Evolutionary conservation across 2,113 vertebrate genomes (phyloP), one percentile per base, ranked within the genome.

Genomic region (Phodopus roborovskii): DNA sequence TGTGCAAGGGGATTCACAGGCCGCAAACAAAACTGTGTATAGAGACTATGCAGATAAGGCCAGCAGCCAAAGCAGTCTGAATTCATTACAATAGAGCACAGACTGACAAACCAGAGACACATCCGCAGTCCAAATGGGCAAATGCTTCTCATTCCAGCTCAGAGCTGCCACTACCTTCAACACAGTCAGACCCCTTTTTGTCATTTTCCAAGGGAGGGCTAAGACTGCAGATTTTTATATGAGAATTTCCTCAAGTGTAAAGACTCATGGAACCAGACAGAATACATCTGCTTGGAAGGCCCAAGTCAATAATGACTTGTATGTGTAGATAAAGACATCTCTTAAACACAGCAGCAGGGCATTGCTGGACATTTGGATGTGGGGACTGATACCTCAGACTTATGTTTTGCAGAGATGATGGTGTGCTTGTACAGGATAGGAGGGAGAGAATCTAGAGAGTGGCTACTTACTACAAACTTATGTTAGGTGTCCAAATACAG

Each of bases 191-290:
- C 48, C 56, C 56, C 7, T 74, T 84, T 89, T 70, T 84, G 12
- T 94, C 71, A 36, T 85, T 95, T 83, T 85, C 93, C 42, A 92
- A 94, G 42, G 88, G 53, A 94, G 87, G 11, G 8, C 62, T 96
- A 50, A 82, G 75, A 13, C 88, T 56, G 60, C 5, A 89, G 12
- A 74, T 90, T 97, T 95, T 96, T 64, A 90, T 60, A 36, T 79
- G 56, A 93, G 64, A 87, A 74, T 96, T 83, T 96, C 70, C 39
- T 39, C 13, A 96, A 45, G 83, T 4, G 75, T 96, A 91, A 96
- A 83, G 75, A 91, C 74, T 26, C 48, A 45, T 58, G 28, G 88
- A 24, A 17, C 70, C 88, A 91, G 91, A 94, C n/a, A 84, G 94
- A 96, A 81, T 78, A 82, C 42, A 88, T 95, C 79, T 84, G 91